Conservation (phyloP, 1,140 invertebrate genomes). For the Meloidogyne hapla region DNA sequence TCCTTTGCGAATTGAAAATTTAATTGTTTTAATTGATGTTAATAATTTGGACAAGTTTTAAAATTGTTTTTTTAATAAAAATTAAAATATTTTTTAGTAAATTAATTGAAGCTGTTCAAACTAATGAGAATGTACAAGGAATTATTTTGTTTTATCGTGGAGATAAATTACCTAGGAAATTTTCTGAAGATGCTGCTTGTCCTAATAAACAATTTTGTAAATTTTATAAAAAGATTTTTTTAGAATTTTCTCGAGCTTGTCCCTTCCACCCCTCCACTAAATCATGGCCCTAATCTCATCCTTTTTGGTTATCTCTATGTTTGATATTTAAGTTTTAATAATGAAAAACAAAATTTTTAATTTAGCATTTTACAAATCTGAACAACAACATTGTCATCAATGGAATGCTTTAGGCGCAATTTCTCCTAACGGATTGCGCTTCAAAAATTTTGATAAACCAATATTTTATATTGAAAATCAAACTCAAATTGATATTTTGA, state of each 20-base stretch:
- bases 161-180: conserved; percentile 6
- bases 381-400: conserved; percentile 14
- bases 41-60: neutral
- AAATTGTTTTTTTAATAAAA: neutral
- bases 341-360: conserved; percentile 8
- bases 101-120: conserved; percentile 30
- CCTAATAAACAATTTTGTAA: conserved; percentile 45
- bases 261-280: too few species aligned
- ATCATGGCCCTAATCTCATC: too few species aligned
- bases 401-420: conserved; percentile 36
- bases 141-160: conserved; percentile 27
- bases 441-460: conserved; percentile 35
- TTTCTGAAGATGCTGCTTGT: conserved; percentile 38
- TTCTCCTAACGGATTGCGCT: conserved; percentile 28
- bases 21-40: neutral
- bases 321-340: too few species aligned
- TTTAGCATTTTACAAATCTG: conserved; percentile 31
- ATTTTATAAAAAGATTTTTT: conserved; percentile 22
- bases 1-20: neutral
- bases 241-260: too few species aligned
- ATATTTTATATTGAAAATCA: conserved; percentile 34
- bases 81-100: conserved; percentile 20
- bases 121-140: conserved; percentile 29
- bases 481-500: conserved; percentile 32
- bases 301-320: too few species aligned